Base-by-base conservation (phyloP, 2,113 vertebrate genomes). In the Engraulis encrasicolus region DNA sequence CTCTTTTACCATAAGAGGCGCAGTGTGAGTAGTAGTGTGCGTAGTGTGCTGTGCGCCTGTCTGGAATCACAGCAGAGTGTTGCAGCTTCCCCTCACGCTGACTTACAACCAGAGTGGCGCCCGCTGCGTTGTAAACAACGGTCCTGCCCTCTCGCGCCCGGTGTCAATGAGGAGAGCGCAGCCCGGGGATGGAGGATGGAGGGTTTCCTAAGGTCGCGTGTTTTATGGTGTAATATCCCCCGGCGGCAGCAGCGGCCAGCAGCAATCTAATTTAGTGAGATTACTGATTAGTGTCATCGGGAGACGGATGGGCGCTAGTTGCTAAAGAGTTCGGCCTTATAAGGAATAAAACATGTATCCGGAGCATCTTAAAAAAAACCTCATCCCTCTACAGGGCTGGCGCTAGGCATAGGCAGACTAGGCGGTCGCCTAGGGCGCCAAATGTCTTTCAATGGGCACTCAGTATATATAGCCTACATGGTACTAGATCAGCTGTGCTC, bases 191-290 rank as follows among this genome's bases (percentile, higher is more conserved):
- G 58, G 58, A 66, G 58, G 27, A 66, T 66, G 58, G 58, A 66
- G 27, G n/a, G 58, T 66, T 31, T 66, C 58, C 58, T 66, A 27
- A 31, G 58, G 58, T 66, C 58, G 31, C 58, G 31, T 66, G 58
- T 66, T 66, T 66, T 66, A 66, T 66, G 58, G 58, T 66, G 58
- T 66, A 66, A 66, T 66, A 66, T 66, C 58, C 58, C 58, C 3
- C n/a, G 14, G 58, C 58, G 27, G 58, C 58, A 66, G 58, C 58
- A 66, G 58, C 23, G n/a, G n/a, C n/a, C n/a, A n/a, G n/a, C 58
- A 66, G 23, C 58, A 66, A 66, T 66, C 58, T 66, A 66, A 66
- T 66, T 66, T 66, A 66, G 58, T 66, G 58, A 66, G 58, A 66
- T 66, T 66, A 66, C 58, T 66, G 58, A 66, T 66, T 66, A 66